Evolutionary conservation across 2,797 vertebrate species (phyloP).

Genomic region (Takifugu rubripes): DNA sequence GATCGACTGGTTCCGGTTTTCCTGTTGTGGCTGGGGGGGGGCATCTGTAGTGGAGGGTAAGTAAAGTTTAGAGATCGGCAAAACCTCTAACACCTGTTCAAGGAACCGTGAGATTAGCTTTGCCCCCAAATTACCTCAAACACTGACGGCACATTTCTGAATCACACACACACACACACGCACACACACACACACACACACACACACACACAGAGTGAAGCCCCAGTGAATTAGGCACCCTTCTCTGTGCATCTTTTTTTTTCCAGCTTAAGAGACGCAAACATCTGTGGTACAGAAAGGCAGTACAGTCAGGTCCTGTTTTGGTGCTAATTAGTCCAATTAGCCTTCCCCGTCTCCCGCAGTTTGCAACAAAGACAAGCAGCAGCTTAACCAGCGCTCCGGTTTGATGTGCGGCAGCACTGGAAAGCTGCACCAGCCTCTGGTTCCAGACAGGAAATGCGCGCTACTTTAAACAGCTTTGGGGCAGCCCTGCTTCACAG

Average conservation of each 20-base stretch:
- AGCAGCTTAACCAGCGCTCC: constrained; percentile 44
- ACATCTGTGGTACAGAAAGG: constrained; percentile 57
- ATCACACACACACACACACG: too few species aligned
- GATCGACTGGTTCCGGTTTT: too few species aligned
- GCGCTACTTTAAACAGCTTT: constrained; percentile 49
- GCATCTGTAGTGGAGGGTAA: too few species aligned
- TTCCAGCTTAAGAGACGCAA: constrained; percentile 34
- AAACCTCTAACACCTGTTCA: too few species aligned
- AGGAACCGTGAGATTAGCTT: too few species aligned
- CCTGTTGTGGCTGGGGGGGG: too few species aligned
- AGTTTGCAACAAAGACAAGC: constrained; percentile 60
- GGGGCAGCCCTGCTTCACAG: constrained; percentile 52
- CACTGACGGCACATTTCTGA: too few species aligned
- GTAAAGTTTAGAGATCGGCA: too few species aligned
- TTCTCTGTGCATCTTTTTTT: constrained; percentile 32
- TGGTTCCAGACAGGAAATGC: constrained; percentile 47
- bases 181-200: too few species aligned
- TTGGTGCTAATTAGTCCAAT: constrained; percentile 73
- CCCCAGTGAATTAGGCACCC: constrained; percentile 37
- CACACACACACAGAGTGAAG: constrained; percentile 4
- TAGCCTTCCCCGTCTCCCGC: constrained; percentile 61
- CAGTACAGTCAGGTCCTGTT: constrained; percentile 58
- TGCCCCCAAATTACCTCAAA: too few species aligned
- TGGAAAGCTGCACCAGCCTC: constrained; percentile 54
- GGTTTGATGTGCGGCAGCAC: constrained; percentile 55